Evolutionary conservation across 2,113 vertebrate genomes (phyloP), one percentile per base, ranked within the genome.

Genomic region (Coptodon rendalli): DNA sequence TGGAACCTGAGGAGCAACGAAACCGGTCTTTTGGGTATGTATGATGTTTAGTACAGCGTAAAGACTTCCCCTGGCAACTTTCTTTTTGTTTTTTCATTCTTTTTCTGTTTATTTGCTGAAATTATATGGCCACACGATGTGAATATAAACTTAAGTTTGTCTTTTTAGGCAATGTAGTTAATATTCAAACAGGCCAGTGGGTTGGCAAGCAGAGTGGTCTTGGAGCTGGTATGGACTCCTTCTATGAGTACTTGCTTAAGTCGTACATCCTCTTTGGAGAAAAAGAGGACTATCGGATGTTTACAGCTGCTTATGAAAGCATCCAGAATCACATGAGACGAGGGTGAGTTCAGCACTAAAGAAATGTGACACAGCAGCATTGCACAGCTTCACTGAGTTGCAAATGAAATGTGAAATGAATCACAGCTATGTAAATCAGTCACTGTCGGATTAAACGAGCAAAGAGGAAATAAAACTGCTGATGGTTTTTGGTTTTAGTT

Each of bases 201-300:
- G 97, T 99, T 66, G 97, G 98, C 27, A 99, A 97, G 94, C 99
- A 99, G 90, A 99, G 99, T n/a, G 99, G 98, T 4, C 91, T 99
- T 73, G 99, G 99, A 53, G 98, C 98, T 2, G 99, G 99, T 3
- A 97, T 97, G 78, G 99, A 99, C 87, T 99, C 98, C 0, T 99
- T 99, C 95, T 99, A 98, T 19, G 99, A 99, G 89, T 99, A 99
- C 90, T 97, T 99, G 80, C 97, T 99, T 56, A 99, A 99, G 89
- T 98, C 99, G 1, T 99, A 99, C 96, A 98, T 99, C 86, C 97
- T 99, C 29, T 99, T 99, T 92, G 99, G 99, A 87, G 98, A 99
- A 83, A 97, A 97, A 73, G 98, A 99, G 68, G 99, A 99, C 91
- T 95, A 98, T 88, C 95, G 96, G 40, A 99, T 99, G 99, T 99